These are phyloP conservation scores for Helicoverpa assulta DNA, from an alignment of 2,888 invertebrate genomes.

Conservation along the genomic window DNA sequence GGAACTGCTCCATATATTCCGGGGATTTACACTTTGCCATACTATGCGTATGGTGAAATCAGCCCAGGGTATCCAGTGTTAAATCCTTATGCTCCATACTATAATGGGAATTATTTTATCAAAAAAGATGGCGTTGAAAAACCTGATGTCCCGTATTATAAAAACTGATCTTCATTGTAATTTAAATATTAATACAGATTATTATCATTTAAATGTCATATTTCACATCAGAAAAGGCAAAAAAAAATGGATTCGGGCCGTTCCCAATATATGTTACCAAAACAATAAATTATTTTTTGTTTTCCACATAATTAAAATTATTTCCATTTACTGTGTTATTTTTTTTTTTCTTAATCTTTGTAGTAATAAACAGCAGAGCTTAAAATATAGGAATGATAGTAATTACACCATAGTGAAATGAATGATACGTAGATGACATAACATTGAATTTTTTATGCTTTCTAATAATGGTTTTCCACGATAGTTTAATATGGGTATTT, in stretches of 20 bases:
- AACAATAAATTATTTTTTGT: too few relatives aligned
- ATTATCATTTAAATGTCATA: too few relatives aligned
- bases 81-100: constrained; percentile 59
- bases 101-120: constrained; percentile 62
- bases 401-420: too few relatives aligned
- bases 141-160: constrained; percentile 57
- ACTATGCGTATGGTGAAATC: constrained; percentile 66
- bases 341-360: background rate
- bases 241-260: background rate
- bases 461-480: too few relatives aligned
- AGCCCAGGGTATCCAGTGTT: constrained; percentile 59
- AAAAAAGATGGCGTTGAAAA: constrained; percentile 71
- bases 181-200: too few relatives aligned
- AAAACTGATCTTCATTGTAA: constrained; percentile 27
- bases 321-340: background rate
- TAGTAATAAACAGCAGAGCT: too few relatives aligned
- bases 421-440: too few relatives aligned
- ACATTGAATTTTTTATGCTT: too few relatives aligned
- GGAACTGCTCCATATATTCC: constrained; percentile 61
- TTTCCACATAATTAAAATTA: background rate
- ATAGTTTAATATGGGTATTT: too few relatives aligned
- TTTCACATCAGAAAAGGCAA: background rate
- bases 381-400: too few relatives aligned
- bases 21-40: constrained; percentile 72
- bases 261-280: background rate